Base-by-base conservation (phyloP, 2,113 vertebrate genomes). In the Rhinopithecus roxellana region DNA sequence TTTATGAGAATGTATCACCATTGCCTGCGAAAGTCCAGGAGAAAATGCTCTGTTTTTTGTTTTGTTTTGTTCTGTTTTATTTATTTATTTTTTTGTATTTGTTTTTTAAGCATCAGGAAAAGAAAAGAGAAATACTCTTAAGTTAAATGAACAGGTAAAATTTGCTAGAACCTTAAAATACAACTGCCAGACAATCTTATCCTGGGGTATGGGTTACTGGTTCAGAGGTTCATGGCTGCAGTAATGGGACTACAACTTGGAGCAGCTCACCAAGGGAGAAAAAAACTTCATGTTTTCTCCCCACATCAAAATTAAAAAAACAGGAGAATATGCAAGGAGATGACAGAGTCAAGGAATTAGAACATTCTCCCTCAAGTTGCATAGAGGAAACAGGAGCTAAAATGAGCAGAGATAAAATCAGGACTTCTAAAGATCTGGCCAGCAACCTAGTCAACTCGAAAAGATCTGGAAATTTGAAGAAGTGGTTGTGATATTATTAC, bases 1-100 rank as follows among this genome's bases (percentile, higher is more conserved):
- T 90, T 83, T 77, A 77, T 86, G 55, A 95, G 96, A 96, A 90
- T 77, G 84, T 11, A 86, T 83, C 27, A 83, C 22, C 61, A 64
- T 32, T 27, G 35, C 93, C 92, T 93, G 45, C 32, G 59, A 94
- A 95, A 93, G 57, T 25, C 55, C 22, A 82, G 38, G 77, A 92
- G 40, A 85, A 90, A 67, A 27, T 50, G 1, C 1, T 72, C 16
- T 57, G 25, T 2, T 69, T 90, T 64, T 30, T 64, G 4, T 43
- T 43, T 64, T 2, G 11, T 75, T 43, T 92, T 55, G 27, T 64
- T 75, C 59, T 57, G 35, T 75, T 96, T 45, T 78, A 2, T 70
- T 48, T 91, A 18, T 67, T 86, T 72, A 12, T 75, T 55, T 14
- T 70, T 38, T 86, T 89, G 48, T 83, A 40, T 87, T 79, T 81